These are phyloP conservation scores for Cranoglanis bouderius DNA, from an alignment of 2,113 vertebrate species.

Conservation along the genomic window DNA sequence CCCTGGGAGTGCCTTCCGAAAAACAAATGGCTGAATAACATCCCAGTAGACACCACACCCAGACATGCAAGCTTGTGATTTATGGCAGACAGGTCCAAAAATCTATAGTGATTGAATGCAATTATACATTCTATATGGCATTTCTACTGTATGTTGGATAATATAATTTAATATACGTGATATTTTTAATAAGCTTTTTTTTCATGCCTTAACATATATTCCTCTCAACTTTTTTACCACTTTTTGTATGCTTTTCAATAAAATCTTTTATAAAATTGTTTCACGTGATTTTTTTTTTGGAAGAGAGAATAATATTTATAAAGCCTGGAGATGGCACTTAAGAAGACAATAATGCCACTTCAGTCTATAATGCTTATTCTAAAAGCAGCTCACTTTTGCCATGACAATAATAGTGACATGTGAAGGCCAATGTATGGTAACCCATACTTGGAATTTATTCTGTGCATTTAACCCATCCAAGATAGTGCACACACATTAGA, in stretches of 20 bases:
- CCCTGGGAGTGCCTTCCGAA: constrained; percentile 42
- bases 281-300: neutral
- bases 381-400: neutral
- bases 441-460: too few species aligned
- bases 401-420: neutral
- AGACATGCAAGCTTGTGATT: neutral
- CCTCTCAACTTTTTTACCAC: neutral
- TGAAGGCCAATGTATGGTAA: too few species aligned
- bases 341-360: neutral
- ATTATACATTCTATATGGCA: neutral
- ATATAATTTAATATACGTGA: neutral
- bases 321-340: constrained; percentile 5
- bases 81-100: too few species aligned
- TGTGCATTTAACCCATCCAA: too few species aligned
- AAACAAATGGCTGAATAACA: neutral
- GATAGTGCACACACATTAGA: too few species aligned
- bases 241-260: constrained; percentile 3
- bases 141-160: neutral
- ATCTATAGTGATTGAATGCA: neutral
- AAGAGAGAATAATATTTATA: neutral
- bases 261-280: constrained; percentile 5
- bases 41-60: neutral
- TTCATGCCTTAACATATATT: neutral
- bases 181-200: neutral
- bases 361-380: neutral